Base-by-base conservation (phyloP, 92 coral and sea anemone species). In the Desmophyllum pertusum region DNA sequence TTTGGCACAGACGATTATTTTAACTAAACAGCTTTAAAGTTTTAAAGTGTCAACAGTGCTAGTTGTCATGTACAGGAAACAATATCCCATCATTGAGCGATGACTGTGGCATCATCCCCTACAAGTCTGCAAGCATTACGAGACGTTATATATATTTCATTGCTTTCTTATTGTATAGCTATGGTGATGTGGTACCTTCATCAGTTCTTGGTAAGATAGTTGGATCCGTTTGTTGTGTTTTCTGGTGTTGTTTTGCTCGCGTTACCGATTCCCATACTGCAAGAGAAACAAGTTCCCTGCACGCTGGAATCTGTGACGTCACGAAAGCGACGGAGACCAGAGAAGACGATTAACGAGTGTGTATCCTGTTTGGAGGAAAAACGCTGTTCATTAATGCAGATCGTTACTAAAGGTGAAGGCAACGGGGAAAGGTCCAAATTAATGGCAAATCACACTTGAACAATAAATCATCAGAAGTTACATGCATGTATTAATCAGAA, bases 201-300 rank as follows among this genome's bases (percentile, higher is more conserved):
- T 89, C 98, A 9, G 90, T 94, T 40, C 92, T 96, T 69, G 99
- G 99, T 1, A 96, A 96, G 67, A 75, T 96, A 14, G 89, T 96
- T 70, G 97, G 99, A 41, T 92, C 98, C 61, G 84, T 91, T 23
- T 96, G 99, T 69, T 96, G 99, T 64, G 95, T 96, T 7, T n/a
- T 94, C 98, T 2, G 99, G 99, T 18, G 97, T 96, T 10, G 98
- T 96, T 48, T 89, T 96, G 0, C 95, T 96, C 0, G 98, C 98
- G 35, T 77, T 96, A 10, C 98, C 98, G 5, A 94, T 96, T 53
- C 98, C 98, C 18, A 94, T 96, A 14, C 95, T 96, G 10, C 98
- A 96, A 70, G 98, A 96, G 66, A 96, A 96, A 72, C 98, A 96
- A 75, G 98, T 94, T 1, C 98, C 98, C 1, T 94, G 98, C 84